phyloP scores from a whole-genome alignment of 2,888 invertebrate genomes.

The Amiota mariae region DNA sequence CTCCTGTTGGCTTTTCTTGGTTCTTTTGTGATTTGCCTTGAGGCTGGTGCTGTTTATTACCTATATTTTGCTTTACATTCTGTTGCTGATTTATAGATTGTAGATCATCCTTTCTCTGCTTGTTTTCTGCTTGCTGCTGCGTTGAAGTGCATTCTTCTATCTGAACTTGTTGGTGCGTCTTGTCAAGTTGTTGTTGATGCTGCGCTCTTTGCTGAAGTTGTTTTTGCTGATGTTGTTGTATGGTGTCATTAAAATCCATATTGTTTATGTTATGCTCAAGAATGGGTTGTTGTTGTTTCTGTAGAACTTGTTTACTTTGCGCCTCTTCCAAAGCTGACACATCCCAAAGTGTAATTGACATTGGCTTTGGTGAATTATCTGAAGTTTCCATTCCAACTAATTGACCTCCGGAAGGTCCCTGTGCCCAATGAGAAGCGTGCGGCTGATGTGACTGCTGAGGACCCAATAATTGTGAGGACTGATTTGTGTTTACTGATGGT shows the following conservation, averaged over 20 bases:
- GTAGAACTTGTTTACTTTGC: constrained; percentile 49
- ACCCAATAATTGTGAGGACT: constrained; percentile 34
- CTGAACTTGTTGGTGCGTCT: constrained; percentile 18
- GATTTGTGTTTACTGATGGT: constrained; percentile 9
- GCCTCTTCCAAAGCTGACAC: constrained; percentile 55
- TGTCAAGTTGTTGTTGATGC: background rate
- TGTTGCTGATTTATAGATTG: constrained; percentile 25
- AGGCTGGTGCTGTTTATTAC: no score
- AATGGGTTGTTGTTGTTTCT: constrained; percentile 39
- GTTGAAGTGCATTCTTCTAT: background rate
- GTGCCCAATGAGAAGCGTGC: constrained; percentile 39
- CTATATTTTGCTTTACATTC: constrained; percentile 30
- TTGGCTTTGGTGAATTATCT: constrained; percentile 34
- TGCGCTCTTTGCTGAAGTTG: constrained; percentile 22
- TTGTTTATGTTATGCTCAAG: constrained; percentile 31
- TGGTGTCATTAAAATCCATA: constrained; percentile 30
- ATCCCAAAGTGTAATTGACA: constrained; percentile 60
- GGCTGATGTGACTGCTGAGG: constrained; percentile 35
- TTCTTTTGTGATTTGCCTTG: constrained; percentile 30
- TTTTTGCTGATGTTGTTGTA: constrained; percentile 28
- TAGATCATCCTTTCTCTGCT: constrained; percentile 17
- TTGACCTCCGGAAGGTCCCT: constrained; percentile 41
- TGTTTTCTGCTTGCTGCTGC: constrained; percentile 12
- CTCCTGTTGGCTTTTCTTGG: constrained; percentile 40
- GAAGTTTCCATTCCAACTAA: constrained; percentile 44